Evolutionary conservation across 2,797 vertebrate genomes (phyloP).

Genomic region (Naso thynnoides): DNA sequence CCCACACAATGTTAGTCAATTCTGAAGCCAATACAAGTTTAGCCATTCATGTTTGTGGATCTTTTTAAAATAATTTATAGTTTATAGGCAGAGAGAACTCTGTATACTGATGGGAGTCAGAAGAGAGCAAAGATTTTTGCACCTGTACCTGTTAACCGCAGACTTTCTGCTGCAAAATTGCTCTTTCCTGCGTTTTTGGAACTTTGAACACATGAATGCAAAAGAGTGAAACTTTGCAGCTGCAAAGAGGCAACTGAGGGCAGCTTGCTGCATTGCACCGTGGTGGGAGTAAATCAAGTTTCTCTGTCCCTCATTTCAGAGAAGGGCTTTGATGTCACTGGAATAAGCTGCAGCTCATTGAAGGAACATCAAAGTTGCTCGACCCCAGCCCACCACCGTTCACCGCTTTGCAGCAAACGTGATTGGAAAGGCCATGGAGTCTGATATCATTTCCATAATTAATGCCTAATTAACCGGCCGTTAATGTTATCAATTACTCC

Average conservation of each 20-base stretch:
- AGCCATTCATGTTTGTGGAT: conserved; percentile 1
- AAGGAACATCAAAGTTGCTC: conserved; percentile 72
- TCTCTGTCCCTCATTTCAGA: conserved; percentile 67
- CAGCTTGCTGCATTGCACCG: conserved; percentile 49
- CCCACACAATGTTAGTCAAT: background rate
- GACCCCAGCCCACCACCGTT: conserved; percentile 27
- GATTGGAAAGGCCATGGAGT: conserved; percentile 50
- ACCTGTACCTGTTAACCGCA: conserved; percentile 23
- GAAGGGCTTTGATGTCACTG: conserved; percentile 72
- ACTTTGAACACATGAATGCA: conserved; percentile 17
- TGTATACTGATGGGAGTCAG: background rate
- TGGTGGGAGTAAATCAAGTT: conserved; percentile 57
- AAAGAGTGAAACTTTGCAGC: conserved; percentile 36
- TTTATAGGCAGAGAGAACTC: conserved; percentile 16
- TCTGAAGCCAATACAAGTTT: background rate
- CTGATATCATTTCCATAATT: conserved; percentile 53
- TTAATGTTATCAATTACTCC: conserved; percentile 62
- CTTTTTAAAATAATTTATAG: background rate
- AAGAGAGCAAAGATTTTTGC: conserved; percentile 4
- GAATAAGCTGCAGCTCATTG: conserved; percentile 68
- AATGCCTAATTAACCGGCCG: conserved; percentile 56
- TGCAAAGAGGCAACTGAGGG: conserved; percentile 42
- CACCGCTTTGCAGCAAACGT: conserved; percentile 45
- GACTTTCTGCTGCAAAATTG: conserved; percentile 23
- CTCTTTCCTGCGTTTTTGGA: background rate